These are phyloP conservation scores for Pterobdella sp. DNA, from an alignment of 2,888 invertebrate species.

Conservation along the genomic window DNA sequence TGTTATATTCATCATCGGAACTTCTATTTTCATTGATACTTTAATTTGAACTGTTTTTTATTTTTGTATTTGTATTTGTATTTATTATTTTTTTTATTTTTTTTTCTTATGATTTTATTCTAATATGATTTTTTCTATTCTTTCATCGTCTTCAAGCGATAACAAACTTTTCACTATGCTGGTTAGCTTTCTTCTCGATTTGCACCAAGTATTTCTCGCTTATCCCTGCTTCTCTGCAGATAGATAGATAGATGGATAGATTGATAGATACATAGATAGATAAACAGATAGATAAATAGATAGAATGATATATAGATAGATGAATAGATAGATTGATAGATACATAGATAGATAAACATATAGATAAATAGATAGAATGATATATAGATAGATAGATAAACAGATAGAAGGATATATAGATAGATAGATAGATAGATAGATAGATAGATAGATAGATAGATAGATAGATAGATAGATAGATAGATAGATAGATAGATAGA, in stretches of 20 bases:
- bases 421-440: neutral
- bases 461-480: neutral
- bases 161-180: neutral
- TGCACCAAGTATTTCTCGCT: conserved; percentile 4
- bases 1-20: no score
- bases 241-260: neutral
- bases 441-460: neutral
- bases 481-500: neutral
- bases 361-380: neutral
- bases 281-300: neutral
- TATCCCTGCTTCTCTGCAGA: neutral
- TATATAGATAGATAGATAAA: neutral
- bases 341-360: neutral
- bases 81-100: no score
- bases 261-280: neutral
- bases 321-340: neutral
- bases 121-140: no score
- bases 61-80: no score
- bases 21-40: no score
- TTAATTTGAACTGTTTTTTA: no score
- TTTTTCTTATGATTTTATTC: no score
- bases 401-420: neutral
- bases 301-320: neutral
- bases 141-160: neutral
- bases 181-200: neutral